Evolutionary conservation across 2,888 invertebrate genomes (phyloP).

Genomic region (Luffia ferchaultella): DNA sequence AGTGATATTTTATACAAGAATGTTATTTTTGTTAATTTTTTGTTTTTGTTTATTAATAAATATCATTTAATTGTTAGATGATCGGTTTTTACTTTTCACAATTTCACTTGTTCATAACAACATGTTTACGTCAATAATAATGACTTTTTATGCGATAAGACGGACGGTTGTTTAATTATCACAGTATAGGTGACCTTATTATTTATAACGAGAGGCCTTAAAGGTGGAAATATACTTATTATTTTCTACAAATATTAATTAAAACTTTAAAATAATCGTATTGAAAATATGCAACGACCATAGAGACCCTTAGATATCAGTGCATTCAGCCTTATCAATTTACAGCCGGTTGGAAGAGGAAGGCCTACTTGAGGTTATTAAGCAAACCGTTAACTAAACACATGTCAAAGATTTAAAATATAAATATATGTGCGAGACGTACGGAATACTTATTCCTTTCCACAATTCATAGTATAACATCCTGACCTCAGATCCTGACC

Average conservation of each 20-base stretch:
- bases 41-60: background rate
- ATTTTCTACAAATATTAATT: background rate
- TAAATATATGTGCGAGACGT: too few relatives aligned
- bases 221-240: background rate
- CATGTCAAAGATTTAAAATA: too few relatives aligned
- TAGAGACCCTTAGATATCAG: background rate
- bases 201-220: background rate
- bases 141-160: background rate
- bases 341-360: background rate
- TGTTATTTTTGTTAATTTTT: background rate
- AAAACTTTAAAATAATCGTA: background rate
- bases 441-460: too few relatives aligned
- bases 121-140: background rate
- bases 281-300: background rate
- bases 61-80: background rate
- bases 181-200: background rate
- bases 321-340: background rate
- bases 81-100: background rate
- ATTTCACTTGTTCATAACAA: background rate
- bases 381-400: background rate
- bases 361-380: too few relatives aligned
- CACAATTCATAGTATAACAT: too few relatives aligned
- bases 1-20: too few relatives aligned
- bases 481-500: too few relatives aligned
- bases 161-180: background rate